Percentiles rank a stretch among this genome's conserved stretches.
phyloP scores from a whole-genome alignment of 1,140 invertebrate species.

The Papilio helenus region DNA sequence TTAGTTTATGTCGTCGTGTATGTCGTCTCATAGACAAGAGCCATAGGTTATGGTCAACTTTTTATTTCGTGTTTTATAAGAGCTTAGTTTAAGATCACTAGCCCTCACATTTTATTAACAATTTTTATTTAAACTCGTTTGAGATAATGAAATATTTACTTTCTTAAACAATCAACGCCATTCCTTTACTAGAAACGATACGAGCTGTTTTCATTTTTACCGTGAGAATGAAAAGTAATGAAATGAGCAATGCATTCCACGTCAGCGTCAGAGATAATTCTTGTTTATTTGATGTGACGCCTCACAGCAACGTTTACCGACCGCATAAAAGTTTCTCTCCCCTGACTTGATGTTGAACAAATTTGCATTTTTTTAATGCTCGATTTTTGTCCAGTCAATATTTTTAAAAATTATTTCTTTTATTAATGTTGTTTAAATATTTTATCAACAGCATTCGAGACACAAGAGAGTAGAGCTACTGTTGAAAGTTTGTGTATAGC shows the following conservation, averaged over 20 bases:
- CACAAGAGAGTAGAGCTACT: not conserved
- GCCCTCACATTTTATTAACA: not conserved
- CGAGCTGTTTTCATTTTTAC: slow-evolving; percentile 14
- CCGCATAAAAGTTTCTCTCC: slow-evolving; percentile 40
- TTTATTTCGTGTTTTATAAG: not conserved
- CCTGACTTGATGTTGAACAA: slow-evolving; percentile 54
- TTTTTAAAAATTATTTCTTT: not conserved
- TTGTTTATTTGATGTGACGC: slow-evolving; percentile 48
- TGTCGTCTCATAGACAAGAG: too few species aligned
- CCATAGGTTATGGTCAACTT: not conserved
- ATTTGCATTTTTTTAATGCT: slow-evolving; percentile 52
- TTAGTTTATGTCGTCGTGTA: too few species aligned
- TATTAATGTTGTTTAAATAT: not conserved
- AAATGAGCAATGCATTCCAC: slow-evolving; percentile 23
- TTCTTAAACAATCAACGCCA: not conserved
- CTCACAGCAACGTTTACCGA: slow-evolving; percentile 36
- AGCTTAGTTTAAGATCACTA: not conserved
- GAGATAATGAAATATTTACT: not conserved
- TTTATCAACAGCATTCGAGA: not conserved
- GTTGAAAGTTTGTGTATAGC: not conserved
- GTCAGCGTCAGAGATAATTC: slow-evolving; percentile 16
- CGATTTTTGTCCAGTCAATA: not conserved
- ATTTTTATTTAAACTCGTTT: not conserved
- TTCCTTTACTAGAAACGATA: not conserved
- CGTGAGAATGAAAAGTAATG: slow-evolving; percentile 14